Evolutionary conservation across 2,113 vertebrate genomes (phyloP), one percentile per base, ranked within the genome.

Genomic region (Perca schrenkii): DNA sequence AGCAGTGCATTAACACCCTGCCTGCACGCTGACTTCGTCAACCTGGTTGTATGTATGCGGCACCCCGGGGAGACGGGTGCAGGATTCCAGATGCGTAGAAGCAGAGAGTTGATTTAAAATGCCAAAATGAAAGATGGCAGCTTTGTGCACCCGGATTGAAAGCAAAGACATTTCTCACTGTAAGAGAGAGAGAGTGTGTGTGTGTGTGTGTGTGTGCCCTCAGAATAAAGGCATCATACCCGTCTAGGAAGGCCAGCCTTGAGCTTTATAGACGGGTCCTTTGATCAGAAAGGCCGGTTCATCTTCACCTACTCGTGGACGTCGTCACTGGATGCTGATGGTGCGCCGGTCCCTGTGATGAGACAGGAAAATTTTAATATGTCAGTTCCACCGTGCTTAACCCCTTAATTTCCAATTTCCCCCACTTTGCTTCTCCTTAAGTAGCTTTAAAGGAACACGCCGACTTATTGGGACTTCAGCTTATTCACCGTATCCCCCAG

Each of bases 271-370:
- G 84, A 63, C 74, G 50, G 76, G 12, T 53, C 79, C 91, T 95
- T 95, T 94, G 93, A 95, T 93, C 89, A 92, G 86, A 90, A 93
- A 92, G 94, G 88, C 88, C 90, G 88, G 85, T 85, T 93, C 91
- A 90, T 90, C 85, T 89, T 83, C 63, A 68, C 79, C 82, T 80
- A 75, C 84, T 72, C 34, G 15, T 60, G 83, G 86, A 86, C 83
- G 90, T 82, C 80, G 81, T 88, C 90, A 64, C 88, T 36, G 82
- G 89, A 89, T 93, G 93, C 86, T 92, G 90, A 91, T 94, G 92
- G 92, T 25, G 78, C 68, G 22, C 64, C 40, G 52, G 53, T 69
- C 84, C 72, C 74, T 82, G 77, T 85, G 79, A 76, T 80, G 79
- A 80, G 69, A 86, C 87, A 83, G 58, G 66, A n/a, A 77, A 94